Conservation (phyloP, 2,888 invertebrate species). For the Macroteleia sp. region DNA sequence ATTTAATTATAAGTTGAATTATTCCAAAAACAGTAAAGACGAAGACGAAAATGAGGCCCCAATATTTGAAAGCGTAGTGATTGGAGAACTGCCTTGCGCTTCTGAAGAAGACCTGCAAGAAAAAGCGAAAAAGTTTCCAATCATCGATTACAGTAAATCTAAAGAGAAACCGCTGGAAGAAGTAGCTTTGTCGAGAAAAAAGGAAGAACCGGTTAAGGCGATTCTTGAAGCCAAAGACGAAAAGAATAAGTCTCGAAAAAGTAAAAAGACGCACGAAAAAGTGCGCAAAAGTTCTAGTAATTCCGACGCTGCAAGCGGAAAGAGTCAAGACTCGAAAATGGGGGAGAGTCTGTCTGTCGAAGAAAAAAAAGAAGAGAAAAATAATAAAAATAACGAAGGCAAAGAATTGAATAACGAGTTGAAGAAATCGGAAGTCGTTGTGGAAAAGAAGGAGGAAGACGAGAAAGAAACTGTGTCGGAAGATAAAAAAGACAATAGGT, state of each 20-base stretch:
- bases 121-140: constrained; percentile 76
- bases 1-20: no score
- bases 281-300: constrained; percentile 63
- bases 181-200: constrained; percentile 68
- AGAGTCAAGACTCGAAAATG: constrained; percentile 25
- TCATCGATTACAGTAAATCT: constrained; percentile 74
- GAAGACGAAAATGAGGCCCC: constrained; percentile 77
- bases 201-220: constrained; percentile 65
- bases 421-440: constrained; percentile 11
- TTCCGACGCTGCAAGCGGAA: constrained; percentile 45
- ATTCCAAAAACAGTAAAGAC: no score
- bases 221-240: constrained; percentile 67
- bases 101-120: constrained; percentile 74
- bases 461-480: constrained; percentile 13
- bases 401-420: background rate
- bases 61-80: constrained; percentile 76
- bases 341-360: constrained; percentile 2
- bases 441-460: constrained; percentile 6
- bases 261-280: constrained; percentile 67
- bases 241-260: constrained; percentile 67
- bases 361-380: constrained; percentile 39
- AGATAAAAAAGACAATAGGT: constrained; percentile 1
- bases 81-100: constrained; percentile 75
- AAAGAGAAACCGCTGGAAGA: constrained; percentile 70
- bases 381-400: constrained; percentile 23